A percentile compares a stretch with the other conserved stretches of the same genome.
These are phyloP conservation scores for Strigops habroptila DNA, from an alignment of 2,113 vertebrate genomes.

Conservation along the genomic window DNA sequence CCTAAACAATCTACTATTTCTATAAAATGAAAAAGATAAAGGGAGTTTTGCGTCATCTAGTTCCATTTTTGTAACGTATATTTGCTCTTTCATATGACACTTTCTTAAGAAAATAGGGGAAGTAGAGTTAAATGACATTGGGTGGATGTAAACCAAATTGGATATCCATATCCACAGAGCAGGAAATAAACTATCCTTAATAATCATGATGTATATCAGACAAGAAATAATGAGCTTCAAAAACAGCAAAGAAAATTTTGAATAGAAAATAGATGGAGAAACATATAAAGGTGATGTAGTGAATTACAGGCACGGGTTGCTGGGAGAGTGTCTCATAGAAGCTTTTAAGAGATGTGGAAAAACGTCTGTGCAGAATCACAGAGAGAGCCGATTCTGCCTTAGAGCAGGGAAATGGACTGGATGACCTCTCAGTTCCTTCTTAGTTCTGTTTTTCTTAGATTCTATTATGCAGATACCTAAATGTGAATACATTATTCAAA, in stretches of 20 bases:
- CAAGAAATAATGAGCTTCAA: background rate
- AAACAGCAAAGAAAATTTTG: background rate
- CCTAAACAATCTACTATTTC: background rate
- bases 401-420: background rate
- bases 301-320: background rate
- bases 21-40: background rate
- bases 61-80: background rate
- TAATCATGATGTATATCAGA: background rate
- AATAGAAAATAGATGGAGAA: background rate
- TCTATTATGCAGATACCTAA: background rate
- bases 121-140: background rate
- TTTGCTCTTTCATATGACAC: background rate
- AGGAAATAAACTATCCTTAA: background rate
- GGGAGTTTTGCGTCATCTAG: background rate
- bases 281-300: background rate
- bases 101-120: background rate
- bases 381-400: background rate
- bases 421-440: background rate
- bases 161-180: background rate
- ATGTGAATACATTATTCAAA: conserved; percentile 8
- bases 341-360: background rate
- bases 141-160: background rate
- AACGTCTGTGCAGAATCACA: background rate
- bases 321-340: background rate
- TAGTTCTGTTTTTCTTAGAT: background rate